Base-by-base conservation (phyloP, 2,113 vertebrate species). In the Aspiorhynchus laticeps region DNA sequence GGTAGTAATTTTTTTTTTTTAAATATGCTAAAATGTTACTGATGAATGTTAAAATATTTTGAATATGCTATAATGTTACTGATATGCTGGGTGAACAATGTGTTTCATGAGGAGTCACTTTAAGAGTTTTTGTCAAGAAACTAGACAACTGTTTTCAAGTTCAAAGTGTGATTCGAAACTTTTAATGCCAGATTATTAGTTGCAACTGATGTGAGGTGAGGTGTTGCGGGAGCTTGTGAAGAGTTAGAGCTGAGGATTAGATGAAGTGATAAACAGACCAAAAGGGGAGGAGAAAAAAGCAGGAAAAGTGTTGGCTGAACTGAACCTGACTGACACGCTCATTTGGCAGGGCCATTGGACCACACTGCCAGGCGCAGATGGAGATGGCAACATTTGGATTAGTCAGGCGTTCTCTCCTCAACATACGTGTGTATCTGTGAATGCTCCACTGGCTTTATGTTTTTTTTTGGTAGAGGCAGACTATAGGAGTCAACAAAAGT, bases 271-370 rank as follows among this genome's bases (percentile, higher is more conserved):
- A 88, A 84, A 86, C 63, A 82, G 84, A 87, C 80, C 85, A 81
- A 88, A 88, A 86, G 24, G 67, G 36, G 31, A 83, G 80, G 46
- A 71, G 82, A 81, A 38, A 82, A 36, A 48, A 76, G 73, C 41
- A 2, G 14, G 56, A 46, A 81, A 85, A 61, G 85, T 65, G 91
- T 91, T 91, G 93, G 89, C 87, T 85, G 86, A 91, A 92, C 91
- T 90, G 85, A 91, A 91, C 69, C 88, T 94, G 93, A 95, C 83
- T 94, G 94, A 94, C 92, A 92, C 85, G 91, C 92, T 90, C 89
- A 91, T 93, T 95, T 94, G 94, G 92, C 92, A 88, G 88, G 90
- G 89, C 89, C 21, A 65, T 36, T 83, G 69, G 88, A 88, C 78
- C 88, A 90, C 88, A 86, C 90, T 90, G 88, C 90, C 90, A 92